Evolutionary conservation across 2,888 invertebrate species (phyloP).

Genomic region (Monoplex corrugatus): DNA sequence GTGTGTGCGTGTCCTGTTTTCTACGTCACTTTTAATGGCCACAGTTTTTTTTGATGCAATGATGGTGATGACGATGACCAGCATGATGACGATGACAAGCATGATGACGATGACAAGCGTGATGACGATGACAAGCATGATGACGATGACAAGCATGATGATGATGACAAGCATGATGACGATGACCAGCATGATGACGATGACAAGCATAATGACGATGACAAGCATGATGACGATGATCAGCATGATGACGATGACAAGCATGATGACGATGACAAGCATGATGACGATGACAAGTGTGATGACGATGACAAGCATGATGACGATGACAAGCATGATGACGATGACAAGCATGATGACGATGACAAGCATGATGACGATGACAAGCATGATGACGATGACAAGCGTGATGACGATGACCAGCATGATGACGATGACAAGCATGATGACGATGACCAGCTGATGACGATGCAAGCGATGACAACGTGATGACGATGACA

Average conservation of each 20-base stretch:
- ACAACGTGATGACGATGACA: neutral
- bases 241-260: no score
- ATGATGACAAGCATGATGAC: no score
- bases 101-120: no score
- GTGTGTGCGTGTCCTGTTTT: neutral
- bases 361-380: constrained; percentile 9
- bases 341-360: neutral
- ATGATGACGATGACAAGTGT: neutral
- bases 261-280: neutral
- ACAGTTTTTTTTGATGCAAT: no score
- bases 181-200: no score
- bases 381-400: neutral
- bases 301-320: neutral
- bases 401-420: neutral
- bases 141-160: no score
- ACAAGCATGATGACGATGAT: no score
- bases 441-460: neutral
- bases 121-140: no score
- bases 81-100: no score
- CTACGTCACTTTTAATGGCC: no score
- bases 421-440: neutral
- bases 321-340: neutral
- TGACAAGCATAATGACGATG: no score
- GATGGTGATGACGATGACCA: no score
- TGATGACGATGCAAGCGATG: neutral